Conservation (phyloP, 2,797 vertebrate genomes). For the Coranthus polyacanthus region DNA sequence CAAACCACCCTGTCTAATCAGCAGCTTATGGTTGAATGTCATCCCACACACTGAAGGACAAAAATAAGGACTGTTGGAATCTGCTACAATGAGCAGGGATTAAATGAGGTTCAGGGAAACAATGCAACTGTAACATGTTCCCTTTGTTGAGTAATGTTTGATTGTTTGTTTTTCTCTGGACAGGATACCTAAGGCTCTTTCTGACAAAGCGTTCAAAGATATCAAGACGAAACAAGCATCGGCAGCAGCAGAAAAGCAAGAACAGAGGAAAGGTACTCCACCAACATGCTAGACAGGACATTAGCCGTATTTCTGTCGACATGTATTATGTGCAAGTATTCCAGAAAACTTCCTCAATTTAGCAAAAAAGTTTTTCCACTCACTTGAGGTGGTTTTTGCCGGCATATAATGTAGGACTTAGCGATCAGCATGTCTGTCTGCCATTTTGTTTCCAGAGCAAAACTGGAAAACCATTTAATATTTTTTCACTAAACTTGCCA, state of each 20-base stretch:
- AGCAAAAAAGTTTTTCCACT: too few relatives aligned
- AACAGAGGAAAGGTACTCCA: conserved; percentile 82
- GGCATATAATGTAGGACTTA: too few relatives aligned
- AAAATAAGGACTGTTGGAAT: conserved; percentile 4
- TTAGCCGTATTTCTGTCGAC: too few relatives aligned
- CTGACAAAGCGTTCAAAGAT: conserved; percentile 88
- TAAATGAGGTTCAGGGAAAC: too few relatives aligned
- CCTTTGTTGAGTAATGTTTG: conserved; percentile 34
- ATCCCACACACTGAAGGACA: conserved; percentile 26
- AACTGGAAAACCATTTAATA: too few relatives aligned
- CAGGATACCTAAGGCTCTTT: conserved; percentile 94
- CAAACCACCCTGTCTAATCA: conserved; percentile 41
- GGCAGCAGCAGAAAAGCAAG: conserved; percentile 71
- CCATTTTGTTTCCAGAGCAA: too few relatives aligned
- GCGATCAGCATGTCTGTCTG: too few relatives aligned
- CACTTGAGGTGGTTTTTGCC: too few relatives aligned
- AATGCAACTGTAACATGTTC: conserved; percentile 20
- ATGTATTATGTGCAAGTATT: too few relatives aligned
- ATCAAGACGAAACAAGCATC: conserved; percentile 73
- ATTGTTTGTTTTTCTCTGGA: conserved; percentile 46
- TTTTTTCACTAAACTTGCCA: too few relatives aligned
- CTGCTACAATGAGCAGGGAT: too few relatives aligned
- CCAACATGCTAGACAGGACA: conserved; percentile 22
- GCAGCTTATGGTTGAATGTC: conserved; percentile 28
- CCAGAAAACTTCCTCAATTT: too few relatives aligned